These are phyloP conservation scores for Gymnocypris eckloni DNA, from an alignment of 2,797 vertebrate species.

Conservation along the genomic window DNA sequence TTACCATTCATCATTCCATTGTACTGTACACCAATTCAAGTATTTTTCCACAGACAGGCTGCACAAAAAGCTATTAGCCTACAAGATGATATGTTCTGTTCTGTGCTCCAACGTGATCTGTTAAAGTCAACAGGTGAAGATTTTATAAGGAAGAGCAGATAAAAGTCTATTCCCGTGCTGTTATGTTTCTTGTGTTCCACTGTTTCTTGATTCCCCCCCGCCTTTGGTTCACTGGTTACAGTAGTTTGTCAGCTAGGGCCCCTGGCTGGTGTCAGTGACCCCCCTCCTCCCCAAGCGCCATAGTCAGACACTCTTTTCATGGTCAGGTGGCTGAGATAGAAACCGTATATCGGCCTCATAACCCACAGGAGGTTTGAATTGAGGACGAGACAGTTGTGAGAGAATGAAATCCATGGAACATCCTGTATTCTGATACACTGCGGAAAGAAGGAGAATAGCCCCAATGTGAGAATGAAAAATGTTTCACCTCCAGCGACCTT, in stretches of 20 bases:
- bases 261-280: conserved; percentile 57
- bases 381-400: conserved; percentile 69
- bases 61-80: not conserved
- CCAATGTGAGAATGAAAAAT: conserved; percentile 65
- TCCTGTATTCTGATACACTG: conserved; percentile 74
- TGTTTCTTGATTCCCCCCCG: not conserved
- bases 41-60: not conserved
- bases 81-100: not conserved
- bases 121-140: not conserved
- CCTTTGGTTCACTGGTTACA: conserved; percentile 61
- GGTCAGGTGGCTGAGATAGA: conserved; percentile 75
- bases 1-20: conserved; percentile 31
- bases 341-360: conserved; percentile 76
- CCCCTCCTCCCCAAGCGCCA: not conserved
- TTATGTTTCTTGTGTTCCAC: not conserved
- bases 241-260: conserved; percentile 66
- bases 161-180: conserved; percentile 10
- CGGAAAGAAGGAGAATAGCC: conserved; percentile 63
- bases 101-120: not conserved
- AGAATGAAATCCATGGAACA: conserved; percentile 70
- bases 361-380: conserved; percentile 78
- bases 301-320: conserved; percentile 76
- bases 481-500: conserved; percentile 54
- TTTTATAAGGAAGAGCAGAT: not conserved
- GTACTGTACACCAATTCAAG: not conserved